Conservation (phyloP, 2,797 vertebrate species). For the Manis pentadactyla region DNA sequence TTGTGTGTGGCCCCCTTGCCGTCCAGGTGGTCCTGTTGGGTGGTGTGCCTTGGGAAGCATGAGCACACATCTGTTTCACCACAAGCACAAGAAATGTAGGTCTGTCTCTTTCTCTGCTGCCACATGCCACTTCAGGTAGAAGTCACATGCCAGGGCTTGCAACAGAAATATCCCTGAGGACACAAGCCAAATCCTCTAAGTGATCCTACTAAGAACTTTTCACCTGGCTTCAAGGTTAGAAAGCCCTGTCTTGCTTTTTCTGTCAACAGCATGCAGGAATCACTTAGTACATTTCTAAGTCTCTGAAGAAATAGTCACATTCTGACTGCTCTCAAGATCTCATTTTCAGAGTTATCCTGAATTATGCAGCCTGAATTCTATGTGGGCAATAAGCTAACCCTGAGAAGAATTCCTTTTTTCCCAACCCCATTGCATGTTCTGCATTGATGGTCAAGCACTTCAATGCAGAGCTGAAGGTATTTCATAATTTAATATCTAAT, state of each 20-base stretch:
- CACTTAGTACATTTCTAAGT: neutral
- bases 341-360: neutral
- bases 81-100: neutral
- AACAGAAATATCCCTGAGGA: neutral
- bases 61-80: neutral
- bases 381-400: neutral
- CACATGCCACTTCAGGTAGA: neutral
- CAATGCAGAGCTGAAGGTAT: neutral
- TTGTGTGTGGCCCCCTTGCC: neutral
- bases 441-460: neutral
- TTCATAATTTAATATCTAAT: slow-evolving; percentile 5
- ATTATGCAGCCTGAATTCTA: neutral
- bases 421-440: neutral
- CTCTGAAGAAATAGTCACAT: neutral
- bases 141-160: neutral
- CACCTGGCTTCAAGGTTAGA: neutral
- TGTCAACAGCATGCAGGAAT: neutral
- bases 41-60: neutral
- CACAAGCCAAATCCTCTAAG: neutral
- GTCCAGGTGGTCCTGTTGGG: neutral
- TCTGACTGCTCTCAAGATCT: neutral
- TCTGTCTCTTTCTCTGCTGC: neutral
- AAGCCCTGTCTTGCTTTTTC: neutral
- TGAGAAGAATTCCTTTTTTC: neutral
- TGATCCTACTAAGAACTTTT: neutral